These are phyloP conservation scores for Saxidomus purpurata DNA, from an alignment of 1,140 invertebrate genomes.

Conservation along the genomic window DNA sequence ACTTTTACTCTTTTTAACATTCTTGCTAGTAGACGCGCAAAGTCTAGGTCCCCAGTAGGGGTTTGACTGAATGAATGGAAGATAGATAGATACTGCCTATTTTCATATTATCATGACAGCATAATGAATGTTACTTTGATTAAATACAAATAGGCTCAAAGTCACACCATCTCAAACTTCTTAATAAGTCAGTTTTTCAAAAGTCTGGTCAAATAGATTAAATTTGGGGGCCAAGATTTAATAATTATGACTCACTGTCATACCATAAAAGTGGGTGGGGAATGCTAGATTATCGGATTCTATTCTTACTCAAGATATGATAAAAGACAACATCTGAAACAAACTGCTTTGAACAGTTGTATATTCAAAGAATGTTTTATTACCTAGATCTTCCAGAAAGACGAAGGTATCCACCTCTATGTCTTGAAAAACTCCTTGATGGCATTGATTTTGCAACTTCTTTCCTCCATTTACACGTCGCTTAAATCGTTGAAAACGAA, in stretches of 20 bases:
- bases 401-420: slow-evolving; percentile 53
- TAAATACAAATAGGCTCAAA: too few relatives aligned
- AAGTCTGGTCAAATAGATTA: too few relatives aligned
- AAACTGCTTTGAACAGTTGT: not conserved
- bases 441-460: slow-evolving; percentile 68
- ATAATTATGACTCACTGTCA: slow-evolving; percentile 6
- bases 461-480: slow-evolving; percentile 57
- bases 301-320: not conserved
- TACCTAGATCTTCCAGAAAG: slow-evolving; percentile 67
- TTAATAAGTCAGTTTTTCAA: too few relatives aligned
- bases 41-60: too few relatives aligned
- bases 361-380: not conserved
- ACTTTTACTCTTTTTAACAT: too few relatives aligned
- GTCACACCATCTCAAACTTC: too few relatives aligned
- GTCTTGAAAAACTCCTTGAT: slow-evolving; percentile 57
- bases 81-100: too few relatives aligned
- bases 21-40: too few relatives aligned
- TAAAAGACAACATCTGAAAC: not conserved
- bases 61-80: too few relatives aligned
- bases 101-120: too few relatives aligned
- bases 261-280: slow-evolving; percentile 3
- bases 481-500: slow-evolving; percentile 35
- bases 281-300: slow-evolving; percentile 15
- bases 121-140: too few relatives aligned
- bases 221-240: too few relatives aligned